These are phyloP conservation scores for Nematolebias whitei DNA, from an alignment of 2,113 vertebrate species.

Conservation along the genomic window DNA sequence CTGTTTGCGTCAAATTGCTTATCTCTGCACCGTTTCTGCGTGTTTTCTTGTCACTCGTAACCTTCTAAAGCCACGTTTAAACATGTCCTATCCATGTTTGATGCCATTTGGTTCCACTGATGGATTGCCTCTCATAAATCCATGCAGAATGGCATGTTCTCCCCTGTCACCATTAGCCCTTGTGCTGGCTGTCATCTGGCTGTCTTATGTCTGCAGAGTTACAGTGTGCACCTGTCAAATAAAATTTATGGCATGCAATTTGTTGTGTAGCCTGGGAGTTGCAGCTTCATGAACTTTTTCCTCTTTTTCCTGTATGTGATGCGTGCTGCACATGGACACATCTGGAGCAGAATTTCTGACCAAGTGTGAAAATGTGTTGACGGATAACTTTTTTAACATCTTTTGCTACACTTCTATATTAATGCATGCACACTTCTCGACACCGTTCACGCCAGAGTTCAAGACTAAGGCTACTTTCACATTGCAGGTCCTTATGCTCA, in stretches of 20 bases:
- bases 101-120: conserved; percentile 55
- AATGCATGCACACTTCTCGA: too few relatives aligned
- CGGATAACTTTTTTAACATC: too few relatives aligned
- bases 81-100: conserved; percentile 39
- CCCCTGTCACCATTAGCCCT: conserved; percentile 70
- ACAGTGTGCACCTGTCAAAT: conserved; percentile 70
- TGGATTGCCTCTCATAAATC: conserved; percentile 73
- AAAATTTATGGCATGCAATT: conserved; percentile 73
- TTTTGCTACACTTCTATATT: too few relatives aligned
- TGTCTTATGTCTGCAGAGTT: conserved; percentile 72
- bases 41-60: conserved; percentile 28
- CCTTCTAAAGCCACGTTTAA: conserved; percentile 30
- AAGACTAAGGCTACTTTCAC: too few relatives aligned
- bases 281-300: conserved; percentile 47
- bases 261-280: conserved; percentile 62
- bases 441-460: too few relatives aligned
- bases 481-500: too few relatives aligned
- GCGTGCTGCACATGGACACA: conserved; percentile 22
- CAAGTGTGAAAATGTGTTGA: conserved; percentile 7
- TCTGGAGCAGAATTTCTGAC: conserved; percentile 8
- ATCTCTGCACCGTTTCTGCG: conserved; percentile 23
- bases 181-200: conserved; percentile 67
- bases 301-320: conserved; percentile 25
- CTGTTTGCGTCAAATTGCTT: conserved; percentile 48
- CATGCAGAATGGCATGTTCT: conserved; percentile 66